phyloP scores from a whole-genome alignment of 1,140 invertebrate genomes.

The Drosophila pruinosa region DNA sequence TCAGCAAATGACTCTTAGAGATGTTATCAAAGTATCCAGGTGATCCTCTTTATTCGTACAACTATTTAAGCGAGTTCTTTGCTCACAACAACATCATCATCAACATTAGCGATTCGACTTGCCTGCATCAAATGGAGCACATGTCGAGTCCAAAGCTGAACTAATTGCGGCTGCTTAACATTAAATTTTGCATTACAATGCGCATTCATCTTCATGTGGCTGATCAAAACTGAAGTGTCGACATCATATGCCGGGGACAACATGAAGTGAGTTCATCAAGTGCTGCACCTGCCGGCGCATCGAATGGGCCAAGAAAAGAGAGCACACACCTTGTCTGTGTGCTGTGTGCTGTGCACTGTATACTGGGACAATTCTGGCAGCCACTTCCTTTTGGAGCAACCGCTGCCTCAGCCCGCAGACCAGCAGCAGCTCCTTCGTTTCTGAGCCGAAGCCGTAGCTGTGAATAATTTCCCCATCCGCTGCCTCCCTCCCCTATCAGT shows the following conservation, averaged over 20 bases:
- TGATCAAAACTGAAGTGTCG: slow-evolving; percentile 41
- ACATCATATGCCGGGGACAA: slow-evolving; percentile 20
- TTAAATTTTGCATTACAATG: slow-evolving; percentile 62
- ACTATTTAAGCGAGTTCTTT: not conserved
- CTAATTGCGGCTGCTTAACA: slow-evolving; percentile 46
- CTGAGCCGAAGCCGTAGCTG: slow-evolving; percentile 61
- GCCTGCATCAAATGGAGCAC: slow-evolving; percentile 20
- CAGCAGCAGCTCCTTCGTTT: slow-evolving; percentile 44
- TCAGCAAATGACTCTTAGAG: no score
- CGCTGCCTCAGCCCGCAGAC: not conserved
- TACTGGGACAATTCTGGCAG: slow-evolving; percentile 42
- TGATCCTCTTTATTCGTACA: not conserved
- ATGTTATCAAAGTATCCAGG: no score
- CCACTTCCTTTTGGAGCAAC: slow-evolving; percentile 27
- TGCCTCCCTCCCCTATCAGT: not conserved
- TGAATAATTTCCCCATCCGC: slow-evolving; percentile 81
- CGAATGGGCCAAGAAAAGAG: slow-evolving; percentile 46
- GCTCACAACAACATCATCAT: not conserved
- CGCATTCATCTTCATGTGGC: slow-evolving; percentile 41
- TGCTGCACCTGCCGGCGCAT: slow-evolving; percentile 61
- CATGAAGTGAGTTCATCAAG: slow-evolving; percentile 34
- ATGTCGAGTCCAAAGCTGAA: slow-evolving; percentile 18
- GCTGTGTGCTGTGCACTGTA: no score
- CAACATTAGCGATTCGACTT: slow-evolving; percentile 1
- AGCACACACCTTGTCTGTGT: slow-evolving; percentile 62